Evolutionary conservation across 1,140 invertebrate species (phyloP).

Genomic region (Diabrotica virgifera): DNA sequence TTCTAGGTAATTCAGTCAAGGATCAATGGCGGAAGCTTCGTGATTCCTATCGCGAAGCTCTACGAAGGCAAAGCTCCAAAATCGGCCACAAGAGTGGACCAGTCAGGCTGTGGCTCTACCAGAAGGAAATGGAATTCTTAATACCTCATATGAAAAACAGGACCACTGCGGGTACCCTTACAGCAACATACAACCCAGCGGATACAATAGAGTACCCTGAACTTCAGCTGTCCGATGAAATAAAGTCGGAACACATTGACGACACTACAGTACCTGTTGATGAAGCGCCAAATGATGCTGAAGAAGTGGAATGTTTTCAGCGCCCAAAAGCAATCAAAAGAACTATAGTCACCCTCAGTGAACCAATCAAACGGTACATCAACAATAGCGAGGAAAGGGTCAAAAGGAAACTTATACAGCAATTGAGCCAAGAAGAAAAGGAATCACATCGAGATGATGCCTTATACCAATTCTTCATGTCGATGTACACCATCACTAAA

Average conservation of each 20-base stretch:
- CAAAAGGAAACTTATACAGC: not conserved
- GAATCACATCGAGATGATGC: not conserved
- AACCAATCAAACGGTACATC: not conserved
- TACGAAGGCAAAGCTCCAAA: not conserved
- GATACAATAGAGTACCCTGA: too few relatives aligned
- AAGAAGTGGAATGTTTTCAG: too few relatives aligned
- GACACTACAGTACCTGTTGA: not conserved
- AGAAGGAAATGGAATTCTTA: constrained; percentile 7
- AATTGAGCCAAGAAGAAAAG: not conserved
- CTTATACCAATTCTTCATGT: constrained; percentile 4
- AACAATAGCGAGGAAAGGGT: not conserved
- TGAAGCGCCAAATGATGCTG: not conserved
- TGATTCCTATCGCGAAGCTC: constrained; percentile 2
- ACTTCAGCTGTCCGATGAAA: too few relatives aligned
- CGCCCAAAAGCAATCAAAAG: not conserved
- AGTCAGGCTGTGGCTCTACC: not conserved
- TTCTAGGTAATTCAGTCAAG: constrained; percentile 2
- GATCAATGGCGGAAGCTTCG: not conserved
- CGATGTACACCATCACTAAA: not conserved
- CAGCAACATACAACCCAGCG: too few relatives aligned
- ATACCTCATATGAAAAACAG: not conserved
- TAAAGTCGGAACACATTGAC: too few relatives aligned
- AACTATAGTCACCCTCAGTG: not conserved
- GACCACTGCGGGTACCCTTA: too few relatives aligned
- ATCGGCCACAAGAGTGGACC: constrained; percentile 1